A percentile compares a stretch with the other conserved stretches of the same genome.
Evolutionary conservation across 1,140 invertebrate genomes (phyloP).

Genomic region (Drosophila malerkotliana): DNA sequence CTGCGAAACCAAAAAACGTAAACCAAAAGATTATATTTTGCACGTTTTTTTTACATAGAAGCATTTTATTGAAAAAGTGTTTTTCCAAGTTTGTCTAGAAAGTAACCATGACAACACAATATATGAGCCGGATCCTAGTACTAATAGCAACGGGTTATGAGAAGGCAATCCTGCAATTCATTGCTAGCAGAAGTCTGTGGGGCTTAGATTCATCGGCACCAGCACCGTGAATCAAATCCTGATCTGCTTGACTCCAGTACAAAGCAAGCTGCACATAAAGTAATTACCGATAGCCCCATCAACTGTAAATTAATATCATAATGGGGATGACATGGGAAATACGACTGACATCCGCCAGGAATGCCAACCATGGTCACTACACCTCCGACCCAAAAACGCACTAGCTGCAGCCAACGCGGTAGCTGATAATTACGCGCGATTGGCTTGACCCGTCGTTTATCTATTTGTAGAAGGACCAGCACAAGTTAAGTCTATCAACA

Average conservation of each 20-base stretch:
- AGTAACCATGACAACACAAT: slow-evolving; percentile 19
- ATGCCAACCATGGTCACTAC: slow-evolving; percentile 19
- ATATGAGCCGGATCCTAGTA: slow-evolving; percentile 2
- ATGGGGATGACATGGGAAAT: slow-evolving; percentile 33
- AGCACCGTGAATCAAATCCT: slow-evolving; percentile 41
- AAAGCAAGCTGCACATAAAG: slow-evolving; percentile 35
- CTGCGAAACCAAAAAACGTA: too few species aligned
- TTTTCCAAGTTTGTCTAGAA: slow-evolving; percentile 11
- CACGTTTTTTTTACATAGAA: neutral
- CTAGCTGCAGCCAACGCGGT: neutral
- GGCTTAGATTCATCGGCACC: slow-evolving; percentile 19
- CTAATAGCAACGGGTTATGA: slow-evolving; percentile 50
- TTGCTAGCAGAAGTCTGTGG: neutral
- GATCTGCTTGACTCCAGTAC: slow-evolving; percentile 12
- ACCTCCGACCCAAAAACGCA: neutral
- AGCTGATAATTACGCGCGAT: slow-evolving; percentile 49
- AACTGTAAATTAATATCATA: slow-evolving; percentile 10
- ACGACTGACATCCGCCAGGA: slow-evolving; percentile 52
- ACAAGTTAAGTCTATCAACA: slow-evolving; percentile 20
- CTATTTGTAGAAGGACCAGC: slow-evolving; percentile 28
- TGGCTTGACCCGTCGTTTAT: slow-evolving; percentile 37
- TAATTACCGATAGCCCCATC: slow-evolving; percentile 32
- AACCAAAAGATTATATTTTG: too few species aligned
- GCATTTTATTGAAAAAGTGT: neutral
- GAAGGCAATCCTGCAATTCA: slow-evolving; percentile 49